Evolutionary conservation across 2,797 vertebrate genomes (phyloP).

Genomic region (Pipistrellus nathusii): DNA sequence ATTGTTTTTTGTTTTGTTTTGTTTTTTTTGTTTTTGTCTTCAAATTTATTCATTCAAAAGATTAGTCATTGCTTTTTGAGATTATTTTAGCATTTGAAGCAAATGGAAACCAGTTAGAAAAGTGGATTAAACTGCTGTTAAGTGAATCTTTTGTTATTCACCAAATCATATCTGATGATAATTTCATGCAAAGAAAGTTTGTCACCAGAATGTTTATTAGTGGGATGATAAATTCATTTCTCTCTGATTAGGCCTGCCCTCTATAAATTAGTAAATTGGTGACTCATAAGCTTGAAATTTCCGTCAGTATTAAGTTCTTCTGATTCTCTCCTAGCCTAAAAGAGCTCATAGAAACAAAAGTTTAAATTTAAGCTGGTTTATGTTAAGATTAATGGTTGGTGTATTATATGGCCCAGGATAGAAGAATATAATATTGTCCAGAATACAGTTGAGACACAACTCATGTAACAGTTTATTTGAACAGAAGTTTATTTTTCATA

Average conservation of each 20-base stretch:
- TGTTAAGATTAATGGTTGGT: background rate
- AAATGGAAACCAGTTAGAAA: conserved; percentile 9
- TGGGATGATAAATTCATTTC: background rate
- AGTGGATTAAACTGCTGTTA: background rate
- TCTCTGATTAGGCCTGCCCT: background rate
- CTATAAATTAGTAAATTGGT: conserved; percentile 8
- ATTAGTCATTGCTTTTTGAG: conserved; percentile 23
- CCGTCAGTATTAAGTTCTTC: background rate
- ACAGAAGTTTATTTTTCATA: conserved; percentile 18
- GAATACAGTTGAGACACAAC: background rate
- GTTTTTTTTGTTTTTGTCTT: background rate
- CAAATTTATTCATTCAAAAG: conserved; percentile 33
- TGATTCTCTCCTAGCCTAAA: conserved; percentile 32
- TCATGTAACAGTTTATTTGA: background rate
- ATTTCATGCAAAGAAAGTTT: conserved; percentile 42
- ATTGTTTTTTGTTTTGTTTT: background rate
- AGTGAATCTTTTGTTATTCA: conserved; percentile 51
- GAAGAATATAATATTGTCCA: background rate
- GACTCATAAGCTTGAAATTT: background rate
- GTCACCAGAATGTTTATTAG: background rate
- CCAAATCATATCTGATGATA: background rate
- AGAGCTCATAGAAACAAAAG: conserved; percentile 38
- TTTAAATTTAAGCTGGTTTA: conserved; percentile 2
- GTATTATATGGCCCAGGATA: background rate
- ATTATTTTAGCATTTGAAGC: conserved; percentile 59